Conservation (phyloP, 2,797 vertebrate species). For the Pseudochaenichthys georgianus region DNA sequence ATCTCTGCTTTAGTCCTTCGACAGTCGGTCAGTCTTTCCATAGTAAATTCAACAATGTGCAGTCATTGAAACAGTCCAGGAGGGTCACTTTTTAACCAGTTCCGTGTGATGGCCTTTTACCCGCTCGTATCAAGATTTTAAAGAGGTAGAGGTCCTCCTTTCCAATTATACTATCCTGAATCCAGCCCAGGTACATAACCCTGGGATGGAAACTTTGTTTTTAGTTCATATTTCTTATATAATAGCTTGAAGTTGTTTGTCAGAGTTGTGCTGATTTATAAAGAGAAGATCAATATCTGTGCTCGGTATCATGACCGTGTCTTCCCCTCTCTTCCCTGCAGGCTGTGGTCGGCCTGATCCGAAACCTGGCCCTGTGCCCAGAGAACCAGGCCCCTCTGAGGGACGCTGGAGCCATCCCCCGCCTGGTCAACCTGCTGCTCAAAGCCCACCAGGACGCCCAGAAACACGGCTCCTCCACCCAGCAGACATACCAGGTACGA, state of each 20-base stretch:
- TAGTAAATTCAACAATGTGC: no score
- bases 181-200: no score
- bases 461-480: constrained; percentile 89
- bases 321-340: constrained; percentile 57
- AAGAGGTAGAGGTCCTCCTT: no score
- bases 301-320: constrained; percentile 4
- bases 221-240: not conserved
- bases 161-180: no score
- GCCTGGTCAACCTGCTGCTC: constrained; percentile 92
- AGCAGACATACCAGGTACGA: constrained; percentile 93
- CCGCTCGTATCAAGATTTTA: no score
- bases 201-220: not conserved
- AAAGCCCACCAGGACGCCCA: constrained; percentile 97
- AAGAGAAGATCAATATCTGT: not conserved
- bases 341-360: constrained; percentile 96
- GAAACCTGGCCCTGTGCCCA: constrained; percentile 95
- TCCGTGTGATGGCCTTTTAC: no score
- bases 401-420: constrained; percentile 90
- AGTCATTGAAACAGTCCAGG: no score
- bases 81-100: no score
- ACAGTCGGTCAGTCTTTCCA: no score
- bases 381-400: constrained; percentile 93
- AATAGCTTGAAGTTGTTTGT: constrained; percentile 5
- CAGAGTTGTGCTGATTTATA: not conserved
- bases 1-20: no score